Evolutionary conservation across 2,113 vertebrate species (phyloP).

Genomic region (Sarotherodon lohbergeri): DNA sequence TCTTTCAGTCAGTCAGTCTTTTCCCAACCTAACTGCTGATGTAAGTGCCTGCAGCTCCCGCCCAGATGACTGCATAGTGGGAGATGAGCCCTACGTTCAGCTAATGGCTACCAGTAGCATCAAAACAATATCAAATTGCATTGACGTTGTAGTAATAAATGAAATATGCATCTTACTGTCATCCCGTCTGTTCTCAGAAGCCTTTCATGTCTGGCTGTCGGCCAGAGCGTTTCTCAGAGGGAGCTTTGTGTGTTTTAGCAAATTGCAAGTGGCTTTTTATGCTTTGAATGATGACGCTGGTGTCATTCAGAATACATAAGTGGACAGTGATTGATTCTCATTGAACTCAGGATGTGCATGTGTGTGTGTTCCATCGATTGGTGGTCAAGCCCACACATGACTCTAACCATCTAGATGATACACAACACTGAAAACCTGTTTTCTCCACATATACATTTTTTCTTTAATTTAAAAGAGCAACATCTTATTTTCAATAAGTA

Average conservation of each 20-base stretch:
- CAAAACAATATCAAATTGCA: conserved; percentile 10
- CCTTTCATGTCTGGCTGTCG: conserved; percentile 20
- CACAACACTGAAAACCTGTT: not conserved
- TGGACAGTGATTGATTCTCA: conserved; percentile 28
- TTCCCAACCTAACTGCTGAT: conserved; percentile 11
- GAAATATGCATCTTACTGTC: conserved; percentile 38
- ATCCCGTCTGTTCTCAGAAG: conserved; percentile 11
- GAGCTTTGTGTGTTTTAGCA: conserved; percentile 29
- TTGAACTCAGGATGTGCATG: conserved; percentile 27
- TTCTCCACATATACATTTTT: not conserved
- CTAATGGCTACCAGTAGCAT: conserved; percentile 32
- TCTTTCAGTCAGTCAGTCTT: not conserved
- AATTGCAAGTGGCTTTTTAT: conserved; percentile 42
- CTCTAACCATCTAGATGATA: not conserved
- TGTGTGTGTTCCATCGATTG: not conserved
- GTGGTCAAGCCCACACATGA: not conserved
- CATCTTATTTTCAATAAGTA: not conserved
- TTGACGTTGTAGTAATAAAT: conserved; percentile 9
- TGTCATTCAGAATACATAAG: conserved; percentile 14
- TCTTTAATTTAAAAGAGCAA: not conserved
- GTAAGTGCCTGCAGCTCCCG: conserved; percentile 3
- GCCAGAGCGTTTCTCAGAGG: conserved; percentile 9
- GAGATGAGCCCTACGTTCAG: conserved; percentile 6
- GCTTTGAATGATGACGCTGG: conserved; percentile 28
- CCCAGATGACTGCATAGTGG: not conserved